phyloP scores from a whole-genome alignment of 2,888 invertebrate species.

The Germaria angustata region DNA sequence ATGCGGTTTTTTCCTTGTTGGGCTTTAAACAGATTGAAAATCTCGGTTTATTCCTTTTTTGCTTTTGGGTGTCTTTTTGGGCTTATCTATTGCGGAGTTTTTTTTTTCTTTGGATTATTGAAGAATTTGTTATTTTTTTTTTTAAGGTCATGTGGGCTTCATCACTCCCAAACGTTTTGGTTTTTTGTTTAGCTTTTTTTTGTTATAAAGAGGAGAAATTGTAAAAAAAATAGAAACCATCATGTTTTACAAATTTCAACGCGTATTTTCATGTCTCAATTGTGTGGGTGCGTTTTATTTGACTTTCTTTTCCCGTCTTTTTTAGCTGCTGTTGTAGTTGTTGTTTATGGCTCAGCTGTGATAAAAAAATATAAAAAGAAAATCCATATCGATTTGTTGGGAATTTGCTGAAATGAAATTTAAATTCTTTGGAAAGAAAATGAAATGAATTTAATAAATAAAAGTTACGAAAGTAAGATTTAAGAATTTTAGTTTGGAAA shows the following conservation, averaged over 20 bases:
- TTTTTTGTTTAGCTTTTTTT: neutral
- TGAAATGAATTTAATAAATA: constrained; percentile 55
- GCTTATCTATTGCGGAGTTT: constrained; percentile 18
- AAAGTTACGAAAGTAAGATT: neutral
- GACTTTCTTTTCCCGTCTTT: constrained; percentile 11
- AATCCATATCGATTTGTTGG: constrained; percentile 64
- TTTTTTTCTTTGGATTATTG: neutral
- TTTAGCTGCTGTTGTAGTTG: neutral
- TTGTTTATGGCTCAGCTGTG: constrained; percentile 40
- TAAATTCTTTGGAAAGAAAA: constrained; percentile 32
- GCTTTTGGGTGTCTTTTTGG: neutral
- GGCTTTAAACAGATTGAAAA: constrained; percentile 27
- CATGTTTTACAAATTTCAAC: constrained; percentile 67
- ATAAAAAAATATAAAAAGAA: constrained; percentile 42
- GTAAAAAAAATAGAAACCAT: constrained; percentile 43
- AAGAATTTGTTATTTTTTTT: constrained; percentile 31
- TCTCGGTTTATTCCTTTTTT: constrained; percentile 12
- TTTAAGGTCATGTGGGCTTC: constrained; percentile 60
- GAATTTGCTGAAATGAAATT: constrained; percentile 50
- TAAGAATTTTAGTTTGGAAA: too few species aligned
- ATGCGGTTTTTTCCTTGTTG: constrained; percentile 17
- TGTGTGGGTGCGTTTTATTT: constrained; percentile 63
- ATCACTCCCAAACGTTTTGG: constrained; percentile 22
- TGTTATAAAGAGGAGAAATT: constrained; percentile 58
- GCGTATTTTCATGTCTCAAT: constrained; percentile 64